These are phyloP conservation scores for Eurypyga helias DNA, from an alignment of 2,113 vertebrate species.

Conservation along the genomic window DNA sequence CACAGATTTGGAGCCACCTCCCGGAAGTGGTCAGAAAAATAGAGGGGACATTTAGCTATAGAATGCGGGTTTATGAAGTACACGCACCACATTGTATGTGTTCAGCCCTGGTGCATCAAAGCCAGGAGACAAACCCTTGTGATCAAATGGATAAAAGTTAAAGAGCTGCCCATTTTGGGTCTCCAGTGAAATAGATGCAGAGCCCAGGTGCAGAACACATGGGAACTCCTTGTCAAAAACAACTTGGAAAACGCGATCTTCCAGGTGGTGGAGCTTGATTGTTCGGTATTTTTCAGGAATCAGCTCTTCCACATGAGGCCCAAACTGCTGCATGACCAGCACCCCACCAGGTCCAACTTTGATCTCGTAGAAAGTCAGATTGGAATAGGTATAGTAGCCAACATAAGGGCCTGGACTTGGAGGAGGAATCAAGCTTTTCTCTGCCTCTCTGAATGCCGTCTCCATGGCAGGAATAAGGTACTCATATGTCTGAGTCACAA, in stretches of 20 bases:
- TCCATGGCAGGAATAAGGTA: conserved; percentile 87
- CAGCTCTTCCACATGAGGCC: conserved; percentile 84
- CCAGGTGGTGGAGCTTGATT: conserved; percentile 85
- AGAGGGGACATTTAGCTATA: conserved; percentile 27
- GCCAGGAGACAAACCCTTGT: conserved; percentile 84
- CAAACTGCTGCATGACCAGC: conserved; percentile 90
- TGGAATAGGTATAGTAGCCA: conserved; percentile 89
- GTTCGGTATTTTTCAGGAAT: conserved; percentile 84
- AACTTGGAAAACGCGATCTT: conserved; percentile 87
- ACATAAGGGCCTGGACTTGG: conserved; percentile 82
- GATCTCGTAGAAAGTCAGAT: conserved; percentile 91
- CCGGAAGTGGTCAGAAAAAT: background rate
- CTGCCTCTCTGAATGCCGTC: conserved; percentile 81
- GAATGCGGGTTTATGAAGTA: conserved; percentile 80
- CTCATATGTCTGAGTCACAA: conserved; percentile 78
- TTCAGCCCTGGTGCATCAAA: conserved; percentile 92
- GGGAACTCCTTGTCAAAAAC: conserved; percentile 89
- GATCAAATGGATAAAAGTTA: conserved; percentile 84
- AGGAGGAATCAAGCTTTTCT: conserved; percentile 73
- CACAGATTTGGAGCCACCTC: background rate
- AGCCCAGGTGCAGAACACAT: conserved; percentile 82
- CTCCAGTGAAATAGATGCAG: conserved; percentile 87
- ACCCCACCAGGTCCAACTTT: conserved; percentile 79
- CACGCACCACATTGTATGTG: conserved; percentile 85
- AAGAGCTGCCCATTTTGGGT: conserved; percentile 90